Evolutionary conservation across 2,113 vertebrate species (phyloP), one percentile per base, ranked within the genome.

Genomic region (Ginglymostoma cirratum): DNA sequence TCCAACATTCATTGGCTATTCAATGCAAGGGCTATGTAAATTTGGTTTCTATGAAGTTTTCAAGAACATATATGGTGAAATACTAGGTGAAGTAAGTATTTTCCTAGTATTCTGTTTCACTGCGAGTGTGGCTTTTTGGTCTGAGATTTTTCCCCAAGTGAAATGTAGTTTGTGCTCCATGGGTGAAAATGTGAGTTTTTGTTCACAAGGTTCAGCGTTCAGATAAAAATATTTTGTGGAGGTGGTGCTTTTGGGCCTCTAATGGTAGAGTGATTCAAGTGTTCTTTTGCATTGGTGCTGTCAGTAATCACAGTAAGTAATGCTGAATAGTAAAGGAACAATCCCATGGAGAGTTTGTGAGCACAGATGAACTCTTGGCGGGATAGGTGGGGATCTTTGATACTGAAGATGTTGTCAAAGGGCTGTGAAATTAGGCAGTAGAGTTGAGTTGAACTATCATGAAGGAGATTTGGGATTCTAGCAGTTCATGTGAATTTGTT

Each of bases 41-140:
- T 99, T 99, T 96, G 99, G 99, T 96, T 99, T 99, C 97, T 99
- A 99, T 97, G 99, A 99, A 98, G 98, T 99, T 96, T 99, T 99
- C 97, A 99, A 99, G 98, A 97, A 99, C 96, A 19, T 99, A 0
- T 99, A 99, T 96, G 97, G 98, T 93, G 98, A 99, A 96, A 0
- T 99, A 34, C 96, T 99, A 96, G 99, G 99, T 97, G 99, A 99
- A 98, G 99, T 99, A 97, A 97, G 98, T 96, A 48, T 5, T 72
- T 34, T 30, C n/a, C 0, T 34, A 76, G 61, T 3, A 0, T 61
- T 42, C 80, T 83, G 17, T 45, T 19, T 83, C 21, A 0, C 72
- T 76, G 27, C 27, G 30, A 2, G 72, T 78, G 72, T 12, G 1
- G 15, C 6, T 1, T 55, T 89, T 70, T 6, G 17, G 19, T 34